Base-by-base conservation (phyloP, 2,113 vertebrate genomes). In the Nothoprocta perdicaria region DNA sequence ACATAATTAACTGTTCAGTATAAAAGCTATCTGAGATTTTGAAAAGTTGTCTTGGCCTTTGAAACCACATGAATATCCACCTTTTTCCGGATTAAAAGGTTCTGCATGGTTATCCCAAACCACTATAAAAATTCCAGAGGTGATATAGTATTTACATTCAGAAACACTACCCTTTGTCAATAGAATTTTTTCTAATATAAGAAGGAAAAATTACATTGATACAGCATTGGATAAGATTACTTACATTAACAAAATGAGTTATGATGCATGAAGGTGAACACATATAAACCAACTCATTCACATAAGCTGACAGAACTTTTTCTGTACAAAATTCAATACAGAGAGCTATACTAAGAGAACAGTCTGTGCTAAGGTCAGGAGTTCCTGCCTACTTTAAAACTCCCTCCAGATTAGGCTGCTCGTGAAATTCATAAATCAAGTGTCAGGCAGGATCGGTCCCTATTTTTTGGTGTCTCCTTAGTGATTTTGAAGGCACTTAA, bases 1-100 rank as follows among this genome's bases (percentile, higher is more conserved):
- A 22, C 38, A 67, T 85, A 90, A 94, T 86, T 90, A 94, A 87
- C 19, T 40, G 46, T 71, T 89, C 55, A 45, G 14, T 48, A 26
- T 74, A 87, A 94, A 92, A 95, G 38, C 33, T 77, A 67, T 10
- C 76, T n/a, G n/a, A 26, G 55, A 35, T 83, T 93, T 95, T 95
- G 76, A 93, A 93, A 91, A 93, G 14, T n/a, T 74, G 78, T 63
- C 72, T 74, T 67, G 66, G 81, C 33, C 79, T 94, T 85, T 89
- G 65, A 91, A 89, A 90, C 53, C 53, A 55, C 0, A 0, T 82
- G 71, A 93, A n/a, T 89, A 69, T 74, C 62, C 65, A 78, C 62
- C 48, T 58, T 69, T 41, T 69, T 83, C 55, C 68, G 63, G 68
- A 94, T 92, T 95, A 93, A 82, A 60, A 57, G 79, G 46, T 72